Evolutionary conservation across 1,140 invertebrate species (phyloP).

Genomic region (Meteorus sp.): DNA sequence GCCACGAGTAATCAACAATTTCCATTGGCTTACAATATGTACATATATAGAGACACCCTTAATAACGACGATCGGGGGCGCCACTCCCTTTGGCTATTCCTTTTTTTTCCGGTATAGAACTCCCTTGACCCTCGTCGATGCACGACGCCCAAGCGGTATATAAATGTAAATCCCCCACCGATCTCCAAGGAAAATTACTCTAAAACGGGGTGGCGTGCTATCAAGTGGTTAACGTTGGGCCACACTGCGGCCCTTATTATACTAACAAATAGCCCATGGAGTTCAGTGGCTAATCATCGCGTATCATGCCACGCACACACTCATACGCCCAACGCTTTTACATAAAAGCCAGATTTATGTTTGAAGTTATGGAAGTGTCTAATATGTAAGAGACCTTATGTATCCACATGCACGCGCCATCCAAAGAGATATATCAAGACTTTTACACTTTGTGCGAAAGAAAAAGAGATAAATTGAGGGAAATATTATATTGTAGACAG

Average conservation of each 20-base stretch:
- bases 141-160: constrained; percentile 16
- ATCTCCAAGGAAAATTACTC: constrained; percentile 56
- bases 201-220: constrained; percentile 57
- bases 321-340: constrained; percentile 17
- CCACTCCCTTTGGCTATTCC: too few relatives aligned
- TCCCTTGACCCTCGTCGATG: too few relatives aligned
- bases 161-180: constrained; percentile 57
- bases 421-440: too few relatives aligned
- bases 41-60: background rate
- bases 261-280: constrained; percentile 60
- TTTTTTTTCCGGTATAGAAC: too few relatives aligned
- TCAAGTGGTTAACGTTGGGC: constrained; percentile 55
- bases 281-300: constrained; percentile 56
- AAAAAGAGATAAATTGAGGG: too few relatives aligned
- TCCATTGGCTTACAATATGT: constrained; percentile 13
- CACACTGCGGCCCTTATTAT: constrained; percentile 58
- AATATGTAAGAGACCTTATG: too few relatives aligned
- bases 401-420: too few relatives aligned
- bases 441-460: too few relatives aligned
- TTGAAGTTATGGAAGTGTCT: too few relatives aligned
- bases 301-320: constrained; percentile 52
- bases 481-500: too few relatives aligned
- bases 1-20: constrained; percentile 31
- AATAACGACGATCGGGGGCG: too few relatives aligned
- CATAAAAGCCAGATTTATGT: background rate